Percentiles rank a stretch among this genome's conserved stretches.
phyloP scores from a whole-genome alignment of 2,888 invertebrate genomes.

The Yponomeuta evonymella region DNA sequence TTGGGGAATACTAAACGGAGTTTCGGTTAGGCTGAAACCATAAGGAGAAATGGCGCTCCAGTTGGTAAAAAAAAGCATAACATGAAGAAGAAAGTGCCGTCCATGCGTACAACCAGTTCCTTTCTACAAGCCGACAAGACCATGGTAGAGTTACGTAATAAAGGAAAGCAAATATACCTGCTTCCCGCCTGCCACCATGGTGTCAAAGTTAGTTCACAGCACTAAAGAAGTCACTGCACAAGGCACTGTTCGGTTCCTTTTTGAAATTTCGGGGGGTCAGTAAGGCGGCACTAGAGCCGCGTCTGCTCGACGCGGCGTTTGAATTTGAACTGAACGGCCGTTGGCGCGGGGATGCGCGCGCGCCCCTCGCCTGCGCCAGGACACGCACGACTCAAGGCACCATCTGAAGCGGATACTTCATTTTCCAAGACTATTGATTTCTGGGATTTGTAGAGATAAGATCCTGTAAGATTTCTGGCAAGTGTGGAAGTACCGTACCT shows the following conservation, averaged over 20 bases:
- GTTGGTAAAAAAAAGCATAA: slow-evolving; percentile 19
- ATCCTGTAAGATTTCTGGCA: no score
- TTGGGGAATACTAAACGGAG: background rate
- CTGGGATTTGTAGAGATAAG: no score
- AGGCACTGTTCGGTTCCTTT: slow-evolving; percentile 9
- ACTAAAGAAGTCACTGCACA: slow-evolving; percentile 33
- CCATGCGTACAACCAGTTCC: background rate
- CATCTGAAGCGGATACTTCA: slow-evolving; percentile 33
- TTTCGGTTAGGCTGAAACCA: background rate
- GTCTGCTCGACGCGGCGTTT: slow-evolving; percentile 71
- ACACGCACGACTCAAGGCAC: slow-evolving; percentile 26
- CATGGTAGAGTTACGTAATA: slow-evolving; percentile 4
- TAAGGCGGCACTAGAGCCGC: slow-evolving; percentile 54
- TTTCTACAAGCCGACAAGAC: background rate
- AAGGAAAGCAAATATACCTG: slow-evolving; percentile 46
- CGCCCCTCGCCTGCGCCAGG: slow-evolving; percentile 24
- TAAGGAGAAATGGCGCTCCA: slow-evolving; percentile 17
- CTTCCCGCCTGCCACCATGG: slow-evolving; percentile 74
- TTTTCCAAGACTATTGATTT: no score
- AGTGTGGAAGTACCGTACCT: no score
- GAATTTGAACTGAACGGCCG: slow-evolving; percentile 64
- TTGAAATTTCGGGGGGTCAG: slow-evolving; percentile 28
- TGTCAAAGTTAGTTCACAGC: slow-evolving; percentile 48
- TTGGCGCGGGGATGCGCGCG: slow-evolving; percentile 33
- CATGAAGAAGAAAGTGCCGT: slow-evolving; percentile 11